phyloP scores from a whole-genome alignment of 2,113 vertebrate genomes.

The Halichoeres trimaculatus region DNA sequence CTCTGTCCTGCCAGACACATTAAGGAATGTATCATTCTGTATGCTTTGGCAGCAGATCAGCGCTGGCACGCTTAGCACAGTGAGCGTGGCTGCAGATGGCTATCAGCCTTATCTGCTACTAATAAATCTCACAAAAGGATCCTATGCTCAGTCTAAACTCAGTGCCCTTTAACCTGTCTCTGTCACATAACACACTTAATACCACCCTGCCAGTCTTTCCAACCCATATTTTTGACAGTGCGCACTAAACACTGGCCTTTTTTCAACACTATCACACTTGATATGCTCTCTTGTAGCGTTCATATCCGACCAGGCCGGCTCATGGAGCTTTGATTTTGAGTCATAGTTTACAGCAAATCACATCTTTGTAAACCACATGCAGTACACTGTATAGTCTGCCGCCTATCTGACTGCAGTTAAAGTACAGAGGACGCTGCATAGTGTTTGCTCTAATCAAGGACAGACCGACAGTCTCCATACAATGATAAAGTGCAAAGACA shows the following conservation, averaged over 20 bases:
- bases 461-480: conserved; percentile 25
- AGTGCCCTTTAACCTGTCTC: conserved; percentile 27
- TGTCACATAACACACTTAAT: conserved; percentile 4
- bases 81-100: conserved; percentile 72
- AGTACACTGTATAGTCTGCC: conserved; percentile 45
- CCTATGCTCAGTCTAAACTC: conserved; percentile 41
- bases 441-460: conserved; percentile 37
- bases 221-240: neutral
- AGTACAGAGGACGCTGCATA: conserved; percentile 13
- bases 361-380: conserved; percentile 42
- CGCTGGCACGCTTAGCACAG: conserved; percentile 52
- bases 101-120: conserved; percentile 75
- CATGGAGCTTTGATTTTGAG: conserved; percentile 17
- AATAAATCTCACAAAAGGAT: conserved; percentile 74
- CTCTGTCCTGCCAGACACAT: conserved; percentile 53
- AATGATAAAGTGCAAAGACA: conserved; percentile 44
- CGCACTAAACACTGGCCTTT: conserved; percentile 8
- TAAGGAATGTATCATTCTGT: conserved; percentile 69
- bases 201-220: neutral
- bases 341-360: conserved; percentile 58
- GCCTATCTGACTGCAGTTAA: conserved; percentile 28
- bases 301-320: conserved; percentile 12
- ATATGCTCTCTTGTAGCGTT: neutral
- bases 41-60: conserved; percentile 72
- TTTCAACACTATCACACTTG: conserved; percentile 33